These are phyloP conservation scores for Neodiprion pinetum DNA, from an alignment of 1,140 invertebrate species.

Conservation along the genomic window DNA sequence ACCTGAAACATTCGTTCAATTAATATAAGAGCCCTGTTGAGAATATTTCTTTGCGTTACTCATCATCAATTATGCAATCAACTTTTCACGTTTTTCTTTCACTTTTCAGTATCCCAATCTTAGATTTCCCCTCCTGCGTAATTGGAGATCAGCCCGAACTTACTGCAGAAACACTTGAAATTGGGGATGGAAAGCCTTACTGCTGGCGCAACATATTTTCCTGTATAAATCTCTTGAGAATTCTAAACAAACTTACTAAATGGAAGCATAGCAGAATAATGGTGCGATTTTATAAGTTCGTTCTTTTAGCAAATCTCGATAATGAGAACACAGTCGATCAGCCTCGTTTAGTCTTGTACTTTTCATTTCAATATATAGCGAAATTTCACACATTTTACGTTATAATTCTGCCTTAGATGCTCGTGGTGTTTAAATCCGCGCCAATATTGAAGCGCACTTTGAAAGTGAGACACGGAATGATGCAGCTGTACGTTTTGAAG, in stretches of 20 bases:
- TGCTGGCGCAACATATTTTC: conserved; percentile 99
- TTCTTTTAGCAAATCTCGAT: conserved; percentile 18
- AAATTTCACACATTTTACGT: conserved; percentile 10
- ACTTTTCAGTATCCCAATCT: conserved; percentile 79
- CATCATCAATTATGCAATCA: conserved; percentile 11
- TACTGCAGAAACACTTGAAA: conserved; percentile 91
- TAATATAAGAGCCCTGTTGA: no score
- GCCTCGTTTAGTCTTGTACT: no score
- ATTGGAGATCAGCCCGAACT: conserved; percentile 96
- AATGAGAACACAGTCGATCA: no score
- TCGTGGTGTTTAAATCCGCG: conserved; percentile 99
- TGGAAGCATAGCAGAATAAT: conserved; percentile 99
- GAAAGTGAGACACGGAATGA: conserved; percentile 95
- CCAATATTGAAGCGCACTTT: conserved; percentile 97
- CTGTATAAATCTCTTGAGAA: conserved; percentile 95
- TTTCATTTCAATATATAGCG: neutral
- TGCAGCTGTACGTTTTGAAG: conserved; percentile 98
- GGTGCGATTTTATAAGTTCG: conserved; percentile 62
- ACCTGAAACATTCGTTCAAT: no score
- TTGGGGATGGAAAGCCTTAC: conserved; percentile 85
- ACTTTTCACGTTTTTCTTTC: conserved; percentile 17
- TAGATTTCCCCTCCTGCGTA: conserved; percentile 96
- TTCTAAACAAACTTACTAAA: conserved; percentile 98
- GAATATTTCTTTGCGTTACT: no score
- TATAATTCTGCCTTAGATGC: conserved; percentile 72